These are phyloP conservation scores for Drosophila yakuba DNA, from an alignment of 1,140 invertebrate genomes.

Conservation along the genomic window DNA sequence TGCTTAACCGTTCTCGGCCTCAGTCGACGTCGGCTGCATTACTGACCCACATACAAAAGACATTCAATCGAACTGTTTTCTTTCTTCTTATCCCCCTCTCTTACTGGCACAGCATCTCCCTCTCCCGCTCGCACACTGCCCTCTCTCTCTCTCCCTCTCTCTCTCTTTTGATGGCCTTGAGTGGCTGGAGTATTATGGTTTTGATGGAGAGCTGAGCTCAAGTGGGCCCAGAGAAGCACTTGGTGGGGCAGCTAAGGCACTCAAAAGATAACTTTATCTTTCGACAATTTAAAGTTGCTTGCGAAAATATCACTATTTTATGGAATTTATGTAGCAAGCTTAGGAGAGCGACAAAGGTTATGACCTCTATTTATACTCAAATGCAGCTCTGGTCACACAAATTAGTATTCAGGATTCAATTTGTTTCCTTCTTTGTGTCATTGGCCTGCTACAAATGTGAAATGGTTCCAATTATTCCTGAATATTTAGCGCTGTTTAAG, in stretches of 20 bases:
- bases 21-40: conserved; percentile 53
- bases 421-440: too few relatives aligned
- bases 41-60: conserved; percentile 78
- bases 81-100: conserved; percentile 11
- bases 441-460: background rate
- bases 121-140: conserved; percentile 10
- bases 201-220: conserved; percentile 39
- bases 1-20: conserved; percentile 14
- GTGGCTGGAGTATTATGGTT: conserved; percentile 50
- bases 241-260: conserved; percentile 23
- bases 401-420: too few relatives aligned
- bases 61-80: conserved; percentile 72
- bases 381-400: background rate
- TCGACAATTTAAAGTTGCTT: conserved; percentile 6
- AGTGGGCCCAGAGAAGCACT: conserved; percentile 35
- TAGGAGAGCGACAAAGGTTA: background rate
- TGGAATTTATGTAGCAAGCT: background rate
- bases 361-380: background rate
- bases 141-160: background rate
- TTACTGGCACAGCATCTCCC: background rate
- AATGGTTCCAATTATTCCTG: too few relatives aligned
- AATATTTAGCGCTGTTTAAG: background rate
- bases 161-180: conserved; percentile 51
- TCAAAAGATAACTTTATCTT: conserved; percentile 38
- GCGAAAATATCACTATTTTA: background rate